phyloP scores from a whole-genome alignment of 2,888 invertebrate species.

The Siphlonurus alternatus region DNA sequence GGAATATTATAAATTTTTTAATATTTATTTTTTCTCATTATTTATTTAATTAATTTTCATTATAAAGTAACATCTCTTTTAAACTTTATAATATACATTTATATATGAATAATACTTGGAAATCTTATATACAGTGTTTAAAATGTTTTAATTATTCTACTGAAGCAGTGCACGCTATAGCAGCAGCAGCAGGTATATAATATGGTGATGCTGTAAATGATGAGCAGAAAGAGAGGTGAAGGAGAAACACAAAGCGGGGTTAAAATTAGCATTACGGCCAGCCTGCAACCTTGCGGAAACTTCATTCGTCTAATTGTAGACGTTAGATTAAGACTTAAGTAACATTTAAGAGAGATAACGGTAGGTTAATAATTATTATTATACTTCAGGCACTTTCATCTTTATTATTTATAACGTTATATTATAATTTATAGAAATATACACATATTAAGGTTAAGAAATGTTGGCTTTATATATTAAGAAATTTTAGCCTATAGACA shows the following conservation, averaged over 20 bases:
- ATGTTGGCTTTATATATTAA: no score
- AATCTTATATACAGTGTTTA: no score
- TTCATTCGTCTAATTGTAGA: background rate
- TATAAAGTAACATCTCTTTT: no score
- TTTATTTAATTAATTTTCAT: no score
- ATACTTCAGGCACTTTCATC: no score
- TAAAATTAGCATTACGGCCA: background rate
- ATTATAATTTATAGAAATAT: no score
- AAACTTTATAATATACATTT: no score
- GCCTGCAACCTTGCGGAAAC: background rate
- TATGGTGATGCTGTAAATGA: background rate
- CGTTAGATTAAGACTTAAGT: background rate
- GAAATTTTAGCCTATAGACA: background rate
- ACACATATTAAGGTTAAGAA: no score
- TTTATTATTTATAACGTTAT: no score
- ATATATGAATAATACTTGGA: background rate
- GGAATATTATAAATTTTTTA: background rate
- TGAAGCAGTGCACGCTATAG: background rate
- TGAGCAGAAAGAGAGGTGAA: no score
- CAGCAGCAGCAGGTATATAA: background rate
- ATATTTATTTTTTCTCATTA: no score
- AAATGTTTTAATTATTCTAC: background rate
- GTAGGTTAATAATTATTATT: background rate
- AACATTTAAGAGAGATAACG: background rate
- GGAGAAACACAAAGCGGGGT: background rate